Evolutionary conservation across 1,140 invertebrate genomes (phyloP), one percentile per base, ranked within the genome.

Genomic region (Stegodyphus mimosarum): DNA sequence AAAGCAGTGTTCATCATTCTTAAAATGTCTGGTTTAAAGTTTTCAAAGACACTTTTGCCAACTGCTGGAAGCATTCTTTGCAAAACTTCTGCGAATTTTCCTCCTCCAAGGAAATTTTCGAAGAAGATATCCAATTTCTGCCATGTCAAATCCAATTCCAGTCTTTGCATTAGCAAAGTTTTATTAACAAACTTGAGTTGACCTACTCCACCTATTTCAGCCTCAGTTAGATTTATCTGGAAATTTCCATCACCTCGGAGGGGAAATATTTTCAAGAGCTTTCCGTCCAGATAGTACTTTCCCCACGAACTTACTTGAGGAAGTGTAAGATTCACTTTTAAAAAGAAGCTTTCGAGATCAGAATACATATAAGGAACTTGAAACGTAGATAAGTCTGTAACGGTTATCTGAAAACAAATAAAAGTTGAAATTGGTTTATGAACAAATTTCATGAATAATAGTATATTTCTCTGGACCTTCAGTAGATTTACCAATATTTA

Each of bases 101-200:
- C 86, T 49, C 86, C 86, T 70, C 79, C 73, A 17, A 87, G 74
- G 13, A 87, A 87, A 52, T 87, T 87, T 18, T 87, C 86, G 7
- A 87, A 18, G 52, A 71, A 63, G 11, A 87, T n/a, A 7, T 73
- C 17, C 6, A 87, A 5, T 11, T 87, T 50, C 51, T 74, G 52
- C 86, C 86, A 87, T 3, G 15, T 78, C 33, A 87, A 83, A 4
- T 83, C 73, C 60, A 87, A 66, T 55, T 83, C 50, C 55, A 87
- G 53, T 74, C 77, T 53, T 18, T 64, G 66, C 53, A 83, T 70
- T 50, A 64, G 51, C 9, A 87, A 75, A 60, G 60, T 75, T 7
- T 63, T 18, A 0, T 78, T 50, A 18, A 64, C 18, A n/a, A 72
- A 73, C 9, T 64, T 55, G 33, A 87, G 66, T n/a, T 84, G 50